Percentiles rank a stretch among this genome's conserved stretches.
Conservation (phyloP, 37 sponge, comb jelly and placozoan species). For the Bolinopsis microptera region DNA sequence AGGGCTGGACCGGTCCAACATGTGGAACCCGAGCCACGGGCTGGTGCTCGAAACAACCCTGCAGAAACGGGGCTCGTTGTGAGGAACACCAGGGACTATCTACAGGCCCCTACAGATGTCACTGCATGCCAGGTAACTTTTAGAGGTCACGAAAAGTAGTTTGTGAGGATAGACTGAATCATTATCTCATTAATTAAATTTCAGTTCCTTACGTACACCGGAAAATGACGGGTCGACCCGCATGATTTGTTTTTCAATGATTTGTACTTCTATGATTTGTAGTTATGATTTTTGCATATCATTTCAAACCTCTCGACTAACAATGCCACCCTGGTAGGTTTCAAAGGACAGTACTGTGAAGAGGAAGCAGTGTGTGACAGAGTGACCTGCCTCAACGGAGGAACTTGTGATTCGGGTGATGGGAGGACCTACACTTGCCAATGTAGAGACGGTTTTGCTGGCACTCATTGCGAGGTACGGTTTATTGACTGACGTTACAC, state of each 20-base stretch:
- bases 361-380: background rate
- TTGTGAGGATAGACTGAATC: no score
- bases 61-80: background rate
- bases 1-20: constrained; percentile 40
- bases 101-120: background rate
- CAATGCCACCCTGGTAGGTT: no score
- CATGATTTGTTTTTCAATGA: no score
- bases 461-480: constrained; percentile 25
- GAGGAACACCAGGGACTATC: background rate
- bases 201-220: no score
- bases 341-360: background rate
- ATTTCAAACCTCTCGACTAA: no score
- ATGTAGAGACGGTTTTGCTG: background rate
- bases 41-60: constrained; percentile 3
- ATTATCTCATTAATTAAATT: no score
- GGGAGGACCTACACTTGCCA: background rate
- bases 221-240: no score
- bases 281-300: no score
- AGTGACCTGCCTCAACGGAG: background rate
- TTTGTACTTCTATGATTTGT: no score
- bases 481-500: background rate
- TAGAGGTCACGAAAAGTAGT: no score
- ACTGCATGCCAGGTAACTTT: background rate
- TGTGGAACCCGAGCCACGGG: background rate
- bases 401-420: background rate